These are phyloP conservation scores for Rhynchomys soricoides DNA, from an alignment of 2,113 vertebrate species.

Conservation along the genomic window DNA sequence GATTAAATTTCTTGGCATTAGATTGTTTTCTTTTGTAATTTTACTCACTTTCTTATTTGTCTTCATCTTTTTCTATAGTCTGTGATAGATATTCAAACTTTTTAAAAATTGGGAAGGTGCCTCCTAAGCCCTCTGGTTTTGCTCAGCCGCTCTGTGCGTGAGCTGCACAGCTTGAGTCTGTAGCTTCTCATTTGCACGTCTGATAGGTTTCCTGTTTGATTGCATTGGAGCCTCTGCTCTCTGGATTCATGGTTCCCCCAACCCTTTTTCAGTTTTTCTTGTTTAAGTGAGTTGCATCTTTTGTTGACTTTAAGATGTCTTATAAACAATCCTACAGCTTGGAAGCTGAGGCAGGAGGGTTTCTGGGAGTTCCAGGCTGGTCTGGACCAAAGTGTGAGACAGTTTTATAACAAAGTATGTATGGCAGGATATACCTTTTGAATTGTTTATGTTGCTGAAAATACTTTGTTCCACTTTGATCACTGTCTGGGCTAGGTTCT, in stretches of 20 bases:
- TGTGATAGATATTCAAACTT: neutral
- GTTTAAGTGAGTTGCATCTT: constrained; percentile 40
- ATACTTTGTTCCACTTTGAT: neutral
- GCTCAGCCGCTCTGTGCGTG: neutral
- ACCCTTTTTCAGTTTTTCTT: neutral
- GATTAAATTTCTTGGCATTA: constrained; percentile 31
- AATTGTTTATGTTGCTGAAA: constrained; percentile 35
- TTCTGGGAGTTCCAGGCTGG: neutral
- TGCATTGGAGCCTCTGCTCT: neutral
- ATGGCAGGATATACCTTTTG: neutral
- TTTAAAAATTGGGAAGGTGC: neutral
- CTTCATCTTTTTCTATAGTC: neutral
- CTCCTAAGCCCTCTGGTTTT: neutral
- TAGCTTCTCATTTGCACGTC: neutral
- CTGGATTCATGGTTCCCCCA: neutral
- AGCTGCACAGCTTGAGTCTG: neutral
- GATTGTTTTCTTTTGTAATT: constrained; percentile 26
- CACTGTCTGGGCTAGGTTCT: neutral
- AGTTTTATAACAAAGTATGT: neutral
- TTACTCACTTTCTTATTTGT: constrained; percentile 10
- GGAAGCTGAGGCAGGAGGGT: neutral
- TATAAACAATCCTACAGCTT: neutral
- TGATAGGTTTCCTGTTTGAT: neutral
- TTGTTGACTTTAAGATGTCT: neutral
- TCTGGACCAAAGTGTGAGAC: neutral